These are phyloP conservation scores for Plusia festucae DNA, from an alignment of 2,888 invertebrate species.

Conservation along the genomic window DNA sequence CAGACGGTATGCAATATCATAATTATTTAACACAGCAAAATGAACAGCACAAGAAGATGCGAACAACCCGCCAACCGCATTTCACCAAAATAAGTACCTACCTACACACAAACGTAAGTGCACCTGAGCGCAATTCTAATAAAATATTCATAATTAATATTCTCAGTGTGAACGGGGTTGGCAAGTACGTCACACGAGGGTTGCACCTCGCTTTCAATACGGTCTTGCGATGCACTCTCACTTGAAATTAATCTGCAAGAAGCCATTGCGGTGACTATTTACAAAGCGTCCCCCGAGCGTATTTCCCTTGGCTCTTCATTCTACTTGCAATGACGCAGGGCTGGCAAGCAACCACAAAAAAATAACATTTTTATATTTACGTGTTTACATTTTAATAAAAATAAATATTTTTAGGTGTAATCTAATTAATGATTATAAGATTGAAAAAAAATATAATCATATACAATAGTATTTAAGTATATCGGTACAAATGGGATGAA, in stretches of 20 bases:
- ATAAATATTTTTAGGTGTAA: too few species aligned
- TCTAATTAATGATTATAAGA: too few species aligned
- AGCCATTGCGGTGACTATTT: slow-evolving; percentile 85
- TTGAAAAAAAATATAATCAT: too few species aligned
- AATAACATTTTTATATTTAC: not conserved
- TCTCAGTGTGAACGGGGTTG: slow-evolving; percentile 12
- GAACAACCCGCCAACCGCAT: not conserved
- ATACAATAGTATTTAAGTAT: too few species aligned
- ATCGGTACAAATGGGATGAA: too few species aligned
- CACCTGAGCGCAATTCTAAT: slow-evolving; percentile 8
- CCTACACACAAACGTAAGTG: slow-evolving; percentile 6
- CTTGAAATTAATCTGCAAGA: slow-evolving; percentile 86
- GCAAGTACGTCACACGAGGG: slow-evolving; percentile 17
- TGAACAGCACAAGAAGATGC: not conserved
- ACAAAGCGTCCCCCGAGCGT: slow-evolving; percentile 77
- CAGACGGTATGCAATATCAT: too few species aligned
- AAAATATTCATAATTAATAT: slow-evolving; percentile 21
- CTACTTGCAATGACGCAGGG: slow-evolving; percentile 73
- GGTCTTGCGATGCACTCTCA: slow-evolving; percentile 74
- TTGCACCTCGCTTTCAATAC: slow-evolving; percentile 63
- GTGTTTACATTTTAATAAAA: too few species aligned
- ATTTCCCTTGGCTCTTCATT: slow-evolving; percentile 78
- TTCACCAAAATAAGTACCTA: slow-evolving; percentile 21
- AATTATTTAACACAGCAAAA: not conserved
- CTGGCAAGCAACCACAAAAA: slow-evolving; percentile 43